Base-by-base conservation (phyloP, 2,888 invertebrate genomes). In the Platycnemis pennipes region DNA sequence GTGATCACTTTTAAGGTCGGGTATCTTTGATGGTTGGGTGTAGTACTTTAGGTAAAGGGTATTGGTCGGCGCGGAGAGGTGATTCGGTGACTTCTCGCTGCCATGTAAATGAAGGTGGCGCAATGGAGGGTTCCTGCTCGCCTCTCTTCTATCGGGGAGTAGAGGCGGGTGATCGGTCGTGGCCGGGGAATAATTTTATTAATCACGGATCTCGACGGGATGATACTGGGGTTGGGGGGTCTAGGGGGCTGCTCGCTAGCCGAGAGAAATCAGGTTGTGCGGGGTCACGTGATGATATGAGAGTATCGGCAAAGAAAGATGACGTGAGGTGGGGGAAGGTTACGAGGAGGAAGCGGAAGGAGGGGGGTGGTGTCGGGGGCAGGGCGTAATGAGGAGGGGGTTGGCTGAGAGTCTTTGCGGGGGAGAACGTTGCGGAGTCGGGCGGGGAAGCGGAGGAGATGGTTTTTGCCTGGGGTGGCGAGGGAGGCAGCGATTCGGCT, bases 401-500 rank as follows among this genome's bases (percentile, higher is more conserved):
- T 5, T 11, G 87, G 8, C n/a, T n/a, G 13, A 45, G 87, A 44
- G 4, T 13, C 22, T 13, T 11, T 22, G 7, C 45, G 26, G n/a
- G 87, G 46, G 8, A 42, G 44, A 87, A 26, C 7, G 37, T 8
- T 26, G 37, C 2, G 37, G 77, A 77, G 31, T 13, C n/a, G 77
- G 45, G 45, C 8, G n/a, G 87, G 44, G 45, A 87, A 11, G n/a
- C 77, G 22, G 77, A 37, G 77, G 26, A 77, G 77, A 37, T 31
- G 77, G 77, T 77, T 19, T 22, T 22, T 22, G 37, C 2, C 8
- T 7, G 87, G 87, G 89, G 53, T 22, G n/a, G 88, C 13, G 53
- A 56, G 89, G 42, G 42, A 91, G 13, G 63, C 44, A 45, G 87
- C 87, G 94, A 63, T 87, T 94, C 89, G 88, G 46, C 56, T 69